Conservation (phyloP, 2,888 invertebrate genomes). For the Archips crataeganus region DNA sequence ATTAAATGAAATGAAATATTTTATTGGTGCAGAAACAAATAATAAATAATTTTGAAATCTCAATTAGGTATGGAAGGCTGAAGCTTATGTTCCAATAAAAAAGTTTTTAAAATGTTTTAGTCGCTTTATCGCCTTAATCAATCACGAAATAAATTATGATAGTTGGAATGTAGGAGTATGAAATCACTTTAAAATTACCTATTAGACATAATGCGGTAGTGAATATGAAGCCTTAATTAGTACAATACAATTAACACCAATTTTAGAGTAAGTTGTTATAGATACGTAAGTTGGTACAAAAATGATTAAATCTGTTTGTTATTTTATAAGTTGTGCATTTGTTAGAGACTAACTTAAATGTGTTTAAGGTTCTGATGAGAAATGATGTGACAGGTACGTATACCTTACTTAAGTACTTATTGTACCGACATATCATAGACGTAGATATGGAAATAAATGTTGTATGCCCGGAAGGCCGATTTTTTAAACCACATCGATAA, state of each 20-base stretch:
- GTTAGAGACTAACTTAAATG: not conserved
- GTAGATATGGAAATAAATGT: not conserved
- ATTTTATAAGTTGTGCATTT: not conserved
- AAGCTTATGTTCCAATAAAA: too few relatives aligned
- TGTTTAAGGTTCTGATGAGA: not conserved
- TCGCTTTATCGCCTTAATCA: too few relatives aligned
- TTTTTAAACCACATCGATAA: too few relatives aligned
- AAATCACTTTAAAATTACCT: not conserved
- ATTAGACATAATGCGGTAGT: conserved; percentile 2
- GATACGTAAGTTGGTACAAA: conserved; percentile 3
- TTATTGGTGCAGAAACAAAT: too few relatives aligned
- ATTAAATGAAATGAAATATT: too few relatives aligned
- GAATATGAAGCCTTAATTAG: conserved; percentile 19
- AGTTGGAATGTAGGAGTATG: not conserved
- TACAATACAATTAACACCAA: conserved; percentile 25
- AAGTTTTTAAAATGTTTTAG: too few relatives aligned
- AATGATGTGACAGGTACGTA: not conserved
- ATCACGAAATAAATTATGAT: not conserved
- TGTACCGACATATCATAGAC: conserved; percentile 16
- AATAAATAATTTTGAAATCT: too few relatives aligned
- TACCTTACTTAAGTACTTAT: not conserved
- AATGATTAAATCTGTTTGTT: not conserved
- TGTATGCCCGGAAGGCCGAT: too few relatives aligned
- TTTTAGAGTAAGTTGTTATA: conserved; percentile 17
- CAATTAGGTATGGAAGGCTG: too few relatives aligned